These are phyloP conservation scores for Cavia porcellus DNA, from an alignment of 2,113 vertebrate species.

Conservation along the genomic window DNA sequence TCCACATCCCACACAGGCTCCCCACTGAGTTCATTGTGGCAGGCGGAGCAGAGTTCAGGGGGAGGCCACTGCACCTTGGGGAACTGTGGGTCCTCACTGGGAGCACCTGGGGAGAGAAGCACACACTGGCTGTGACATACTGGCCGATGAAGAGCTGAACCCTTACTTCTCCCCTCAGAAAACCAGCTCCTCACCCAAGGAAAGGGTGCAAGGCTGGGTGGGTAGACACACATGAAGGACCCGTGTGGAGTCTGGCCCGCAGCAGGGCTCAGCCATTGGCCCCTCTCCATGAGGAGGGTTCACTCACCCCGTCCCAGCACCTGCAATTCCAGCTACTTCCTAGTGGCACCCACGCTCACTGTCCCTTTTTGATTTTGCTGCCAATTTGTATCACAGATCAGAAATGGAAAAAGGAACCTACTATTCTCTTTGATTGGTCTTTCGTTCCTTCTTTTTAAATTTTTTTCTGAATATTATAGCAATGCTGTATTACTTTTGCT, in stretches of 20 bases:
- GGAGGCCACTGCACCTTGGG: constrained; percentile 97
- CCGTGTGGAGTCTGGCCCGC: neutral
- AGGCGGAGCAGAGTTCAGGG: constrained; percentile 89
- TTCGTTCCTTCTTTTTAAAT: neutral
- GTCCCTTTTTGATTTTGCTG: neutral
- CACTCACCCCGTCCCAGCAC: rapidly evolving
- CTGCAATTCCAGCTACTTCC: neutral
- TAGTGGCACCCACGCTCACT: neutral
- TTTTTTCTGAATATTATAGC: neutral
- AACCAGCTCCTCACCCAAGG: neutral
- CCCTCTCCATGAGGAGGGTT: too few species aligned
- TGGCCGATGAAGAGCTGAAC: neutral
- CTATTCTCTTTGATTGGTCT: neutral
- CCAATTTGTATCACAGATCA: neutral
- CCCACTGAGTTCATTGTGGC: constrained; percentile 87
- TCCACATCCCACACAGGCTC: constrained; percentile 89
- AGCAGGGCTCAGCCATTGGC: neutral
- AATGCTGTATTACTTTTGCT: neutral
- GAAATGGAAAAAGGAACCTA: neutral
- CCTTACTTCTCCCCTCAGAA: neutral
- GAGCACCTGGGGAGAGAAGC: constrained; percentile 86
- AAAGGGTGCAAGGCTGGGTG: neutral
- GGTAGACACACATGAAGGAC: too few species aligned
- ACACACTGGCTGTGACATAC: rapidly evolving
- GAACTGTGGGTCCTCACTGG: constrained; percentile 94